Evolutionary conservation across 2,797 vertebrate genomes (phyloP), one percentile per base, ranked within the genome.

Genomic region (Spinibarbus caldwelli): DNA sequence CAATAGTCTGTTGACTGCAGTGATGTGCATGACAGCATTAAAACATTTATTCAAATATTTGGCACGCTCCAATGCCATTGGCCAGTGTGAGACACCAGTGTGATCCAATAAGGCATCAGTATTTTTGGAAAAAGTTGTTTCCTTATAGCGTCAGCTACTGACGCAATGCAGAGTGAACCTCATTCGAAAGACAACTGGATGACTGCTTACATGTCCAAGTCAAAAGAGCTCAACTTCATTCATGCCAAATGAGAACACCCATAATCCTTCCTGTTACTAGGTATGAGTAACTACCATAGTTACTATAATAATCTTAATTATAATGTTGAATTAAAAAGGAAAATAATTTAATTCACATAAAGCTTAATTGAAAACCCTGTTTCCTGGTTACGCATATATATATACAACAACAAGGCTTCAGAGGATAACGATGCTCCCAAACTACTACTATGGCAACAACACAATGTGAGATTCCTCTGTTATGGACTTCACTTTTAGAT

Each of bases 371-470:
- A 82, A 47, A 62, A 10, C 12, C 21, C 17, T 34, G 80, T 82
- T 43, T 43, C 68, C 19, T 31, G 23, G 80, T 59, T 45, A 72
- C 67, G 2, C 26, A 38, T 21, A 3, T 17, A 52, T 7, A 31
- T 26, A 62, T 10, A n/a, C 71, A 80, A 38, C 57, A 66, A 64
- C 31, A 38, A 47, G 59, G 3, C 64, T 57, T 41, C n/a, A 34
- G 43, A 64, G 62, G 73, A 68, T 67, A 84, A 54, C 6, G n/a
- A 43, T 38, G 62, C 45, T 67, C 31, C 15, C 9, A 36, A 26
- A 41, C 14, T 67, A 36, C 38, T 77, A 15, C 82, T 45, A 23
- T 78, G n/a, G 47, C 34, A 67, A 84, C 73, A 23, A 15, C 36
- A 34, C 47, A 70, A 17, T 45, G 17, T 8, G 45, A 67, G 36